phyloP scores from a whole-genome alignment of 2,888 invertebrate species.

The Sinohyriopsis cumingii region DNA sequence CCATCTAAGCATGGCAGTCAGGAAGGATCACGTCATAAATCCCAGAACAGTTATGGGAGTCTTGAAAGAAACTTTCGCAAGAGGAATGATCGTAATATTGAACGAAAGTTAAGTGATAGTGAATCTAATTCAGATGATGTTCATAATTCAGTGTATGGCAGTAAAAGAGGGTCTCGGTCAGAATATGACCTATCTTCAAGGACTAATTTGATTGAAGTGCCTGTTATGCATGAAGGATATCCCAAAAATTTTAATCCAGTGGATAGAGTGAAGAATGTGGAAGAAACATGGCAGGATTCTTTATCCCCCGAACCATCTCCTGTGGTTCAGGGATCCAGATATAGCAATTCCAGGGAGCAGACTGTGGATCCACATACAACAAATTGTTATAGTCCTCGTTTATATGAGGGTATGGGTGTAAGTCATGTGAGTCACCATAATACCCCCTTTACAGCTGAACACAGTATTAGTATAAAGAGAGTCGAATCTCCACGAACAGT shows the following conservation, averaged over 20 bases:
- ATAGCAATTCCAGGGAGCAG: conserved; percentile 3
- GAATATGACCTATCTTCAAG: conserved; percentile 50
- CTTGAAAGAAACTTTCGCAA: conserved; percentile 51
- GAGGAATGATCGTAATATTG: conserved; percentile 31
- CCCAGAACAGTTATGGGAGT: conserved; percentile 50
- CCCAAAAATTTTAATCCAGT: too few species aligned
- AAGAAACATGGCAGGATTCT: conserved; percentile 36
- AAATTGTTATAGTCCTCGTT: conserved; percentile 61
- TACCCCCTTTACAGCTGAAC: conserved; percentile 16
- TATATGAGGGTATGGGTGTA: conserved; percentile 42
- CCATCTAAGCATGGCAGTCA: conserved; percentile 61
- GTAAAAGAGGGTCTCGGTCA: conserved; percentile 55
- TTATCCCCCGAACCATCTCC: conserved; percentile 46
- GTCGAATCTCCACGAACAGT: conserved; percentile 38
- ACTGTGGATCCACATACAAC: too few species aligned
- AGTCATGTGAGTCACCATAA: conserved; percentile 2
- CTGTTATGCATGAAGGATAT: conserved; percentile 47
- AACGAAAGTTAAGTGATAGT: conserved; percentile 44
- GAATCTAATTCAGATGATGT: conserved; percentile 32
- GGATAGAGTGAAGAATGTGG: conserved; percentile 2
- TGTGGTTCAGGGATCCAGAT: conserved; percentile 46
- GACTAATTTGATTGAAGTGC: conserved; percentile 46
- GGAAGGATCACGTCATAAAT: conserved; percentile 57
- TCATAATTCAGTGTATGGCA: conserved; percentile 54
- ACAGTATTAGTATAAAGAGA: conserved; percentile 29